These are phyloP conservation scores for Melanocharis versteri DNA, from an alignment of 2,113 vertebrate species.

Conservation along the genomic window DNA sequence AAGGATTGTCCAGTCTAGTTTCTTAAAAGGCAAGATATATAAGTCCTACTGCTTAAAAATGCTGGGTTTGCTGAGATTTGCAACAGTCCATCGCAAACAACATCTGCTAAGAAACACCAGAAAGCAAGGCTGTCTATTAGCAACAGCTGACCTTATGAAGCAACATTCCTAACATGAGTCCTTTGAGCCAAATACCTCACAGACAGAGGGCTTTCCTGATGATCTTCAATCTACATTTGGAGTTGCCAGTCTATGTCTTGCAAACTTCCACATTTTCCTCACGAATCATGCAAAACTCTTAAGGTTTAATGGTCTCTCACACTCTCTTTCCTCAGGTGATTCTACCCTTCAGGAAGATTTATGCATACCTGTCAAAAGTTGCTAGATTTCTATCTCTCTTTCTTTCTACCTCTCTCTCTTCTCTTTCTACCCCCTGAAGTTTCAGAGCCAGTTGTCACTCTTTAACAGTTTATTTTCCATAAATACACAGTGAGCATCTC, in stretches of 20 bases:
- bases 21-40: not conserved
- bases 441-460: slow-evolving; percentile 41
- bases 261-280: not conserved
- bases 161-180: fast-evolving
- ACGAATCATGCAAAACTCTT: not conserved
- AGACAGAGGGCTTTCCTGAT: not conserved
- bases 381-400: slow-evolving; percentile 5
- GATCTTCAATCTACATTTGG: not conserved
- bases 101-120: not conserved
- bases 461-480: slow-evolving; percentile 59
- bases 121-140: not conserved
- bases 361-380: slow-evolving; percentile 39
- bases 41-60: not conserved
- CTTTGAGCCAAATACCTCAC: not conserved
- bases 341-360: slow-evolving; percentile 53
- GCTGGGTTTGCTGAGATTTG: not conserved
- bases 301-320: slow-evolving; percentile 30
- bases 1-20: not conserved
- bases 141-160: not conserved
- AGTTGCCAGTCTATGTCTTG: not conserved
- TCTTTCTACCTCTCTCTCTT: not conserved
- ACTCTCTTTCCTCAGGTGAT: slow-evolving; percentile 37
- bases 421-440: not conserved
- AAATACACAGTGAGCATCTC: slow-evolving; percentile 23
- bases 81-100: not conserved